Conservation (phyloP, 2,797 vertebrate species). For the Gadopsis bispinosus region DNA sequence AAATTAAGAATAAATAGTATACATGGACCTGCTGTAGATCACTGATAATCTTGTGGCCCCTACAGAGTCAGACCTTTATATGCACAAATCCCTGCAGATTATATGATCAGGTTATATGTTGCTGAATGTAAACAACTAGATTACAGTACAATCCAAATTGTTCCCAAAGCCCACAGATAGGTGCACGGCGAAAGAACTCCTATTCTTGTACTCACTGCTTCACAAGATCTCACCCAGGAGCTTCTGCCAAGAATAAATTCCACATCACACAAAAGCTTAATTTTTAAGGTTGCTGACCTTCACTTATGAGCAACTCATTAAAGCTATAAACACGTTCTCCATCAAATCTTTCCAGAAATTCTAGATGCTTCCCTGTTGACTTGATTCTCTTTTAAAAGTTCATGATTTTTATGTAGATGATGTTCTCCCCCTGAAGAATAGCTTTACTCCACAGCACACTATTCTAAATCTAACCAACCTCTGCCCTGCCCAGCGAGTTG, state of each 20-base stretch:
- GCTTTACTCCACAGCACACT: constrained; percentile 44
- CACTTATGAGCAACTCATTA: constrained; percentile 64
- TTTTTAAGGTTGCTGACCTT: constrained; percentile 66
- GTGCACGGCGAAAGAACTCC: constrained; percentile 4
- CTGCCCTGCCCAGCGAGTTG: constrained; percentile 53
- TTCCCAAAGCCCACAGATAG: constrained; percentile 4
- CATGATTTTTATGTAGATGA: constrained; percentile 58
- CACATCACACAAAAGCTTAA: constrained; percentile 63
- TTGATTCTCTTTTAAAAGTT: constrained; percentile 67
- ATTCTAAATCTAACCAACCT: constrained; percentile 59
- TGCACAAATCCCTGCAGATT: constrained; percentile 11
- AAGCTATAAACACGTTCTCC: constrained; percentile 67
- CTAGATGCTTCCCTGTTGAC: constrained; percentile 58
- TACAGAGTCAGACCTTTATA: not conserved
- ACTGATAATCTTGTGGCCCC: not conserved
- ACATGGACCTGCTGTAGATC: not conserved
- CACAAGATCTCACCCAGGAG: constrained; percentile 27
- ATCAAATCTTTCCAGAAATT: constrained; percentile 62
- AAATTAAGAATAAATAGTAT: not conserved
- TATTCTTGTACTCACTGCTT: constrained; percentile 26
- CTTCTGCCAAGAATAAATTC: constrained; percentile 61
- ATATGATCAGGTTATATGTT: not conserved
- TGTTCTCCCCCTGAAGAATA: constrained; percentile 38
- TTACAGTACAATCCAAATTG: constrained; percentile 21
- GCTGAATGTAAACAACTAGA: constrained; percentile 28